These are phyloP conservation scores for Linnaemya vulpina DNA, from an alignment of 2,888 invertebrate genomes.

Conservation along the genomic window DNA sequence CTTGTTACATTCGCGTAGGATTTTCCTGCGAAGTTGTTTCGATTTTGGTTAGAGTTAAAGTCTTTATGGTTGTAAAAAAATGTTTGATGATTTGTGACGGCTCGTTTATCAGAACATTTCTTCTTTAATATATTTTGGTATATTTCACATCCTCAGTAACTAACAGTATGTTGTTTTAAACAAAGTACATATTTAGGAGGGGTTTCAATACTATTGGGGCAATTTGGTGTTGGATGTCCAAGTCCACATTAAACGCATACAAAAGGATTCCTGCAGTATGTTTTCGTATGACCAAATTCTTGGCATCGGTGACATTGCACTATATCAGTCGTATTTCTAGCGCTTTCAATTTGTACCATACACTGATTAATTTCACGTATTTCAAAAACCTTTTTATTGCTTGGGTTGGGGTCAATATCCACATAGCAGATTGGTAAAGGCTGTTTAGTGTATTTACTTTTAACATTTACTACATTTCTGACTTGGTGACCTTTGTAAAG, in stretches of 20 bases:
- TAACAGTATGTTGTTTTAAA: constrained; percentile 30
- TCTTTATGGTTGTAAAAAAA: neutral
- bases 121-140: constrained; percentile 31
- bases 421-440: neutral
- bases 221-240: constrained; percentile 1
- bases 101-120: constrained; percentile 8
- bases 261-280: constrained; percentile 11
- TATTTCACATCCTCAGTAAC: constrained; percentile 22
- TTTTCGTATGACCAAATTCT: constrained; percentile 11
- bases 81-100: neutral
- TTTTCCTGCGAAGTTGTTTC: neutral
- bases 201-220: constrained; percentile 18
- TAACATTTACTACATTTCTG: constrained; percentile 34
- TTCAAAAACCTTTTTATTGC: constrained; percentile 19
- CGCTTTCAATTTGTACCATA: neutral
- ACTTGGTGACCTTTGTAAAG: constrained; percentile 50
- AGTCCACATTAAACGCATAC: constrained; percentile 16
- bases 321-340: neutral
- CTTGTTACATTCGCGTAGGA: constrained; percentile 19
- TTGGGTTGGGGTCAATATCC: constrained; percentile 1
- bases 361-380: constrained; percentile 10
- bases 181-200: constrained; percentile 35
- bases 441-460: constrained; percentile 13
- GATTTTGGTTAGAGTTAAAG: neutral
- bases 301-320: constrained; percentile 19